Base-by-base conservation (phyloP, 2,797 vertebrate genomes). In the Trachops cirrhosus region DNA sequence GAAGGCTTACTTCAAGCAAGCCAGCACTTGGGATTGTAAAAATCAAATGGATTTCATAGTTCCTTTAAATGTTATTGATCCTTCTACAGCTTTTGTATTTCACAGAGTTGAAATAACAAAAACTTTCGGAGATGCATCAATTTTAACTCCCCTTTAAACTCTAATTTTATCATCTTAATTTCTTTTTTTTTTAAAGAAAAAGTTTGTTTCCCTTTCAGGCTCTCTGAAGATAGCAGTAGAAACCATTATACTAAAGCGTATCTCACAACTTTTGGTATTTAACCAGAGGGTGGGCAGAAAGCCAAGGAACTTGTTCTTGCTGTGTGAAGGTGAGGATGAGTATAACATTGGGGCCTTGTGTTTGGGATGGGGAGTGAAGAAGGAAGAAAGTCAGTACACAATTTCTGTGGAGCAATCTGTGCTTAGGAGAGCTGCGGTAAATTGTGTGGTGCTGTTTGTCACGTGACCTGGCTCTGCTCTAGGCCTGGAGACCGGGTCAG, bases 21-120 rank as follows among this genome's bases (percentile, higher is more conserved):
- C 3, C 41, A 32, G 6, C 50, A 68, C 15, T 86, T 54, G 68
- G 11, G 24, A 86, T 29, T 83, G 8, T 46, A 86, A 9, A 94
- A 87, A 67, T 80, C 39, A 85, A 94, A 93, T 80, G 14, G 71
- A 93, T 46, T 93, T 80, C 68, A 95, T n/a, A 90, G 18, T 34
- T 83, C 2, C 73, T 92, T 86, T 79, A 67, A 37, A 88, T 89
- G 92, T 41, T 88, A 79, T 88, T 93, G 86, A 87, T 84, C 9
- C n/a, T 78, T 95, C 64, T 87, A 77, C 3, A 39, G 39, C 44
- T 75, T 96, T 92, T n/a, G 5, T 41, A 74, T 90, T n/a, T 75
- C 4, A 46, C 5, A 67, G 50, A 68, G 57, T 41, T 82, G 22
- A 93, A 92, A 70, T 85, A 82, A 97, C 26, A 62, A 86, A 93